Conservation (phyloP, 2,113 vertebrate species). For the Ceratotherium simum region DNA sequence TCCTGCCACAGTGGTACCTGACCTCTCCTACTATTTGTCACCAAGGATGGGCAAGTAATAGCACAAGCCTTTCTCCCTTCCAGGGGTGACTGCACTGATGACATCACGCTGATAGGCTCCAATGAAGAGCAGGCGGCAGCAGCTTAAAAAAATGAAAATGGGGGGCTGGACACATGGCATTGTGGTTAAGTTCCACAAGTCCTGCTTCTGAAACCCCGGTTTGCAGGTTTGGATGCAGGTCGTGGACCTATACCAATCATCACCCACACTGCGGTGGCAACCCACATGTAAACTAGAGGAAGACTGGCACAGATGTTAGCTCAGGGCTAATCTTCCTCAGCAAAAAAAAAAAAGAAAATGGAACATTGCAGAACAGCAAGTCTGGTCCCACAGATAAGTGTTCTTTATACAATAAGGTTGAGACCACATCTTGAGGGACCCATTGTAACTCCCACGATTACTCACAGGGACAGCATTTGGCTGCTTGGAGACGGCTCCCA, state of each 20-base stretch:
- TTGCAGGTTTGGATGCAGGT: too few species aligned
- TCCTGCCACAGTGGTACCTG: too few species aligned
- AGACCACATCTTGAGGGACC: neutral
- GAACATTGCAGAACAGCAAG: neutral
- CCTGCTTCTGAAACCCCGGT: too few species aligned
- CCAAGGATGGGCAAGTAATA: neutral
- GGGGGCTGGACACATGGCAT: too few species aligned
- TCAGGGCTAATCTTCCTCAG: too few species aligned
- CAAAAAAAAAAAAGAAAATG: neutral
- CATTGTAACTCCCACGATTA: neutral
- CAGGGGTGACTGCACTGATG: accelerated
- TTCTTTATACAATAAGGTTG: neutral
- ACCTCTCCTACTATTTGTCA: neutral
- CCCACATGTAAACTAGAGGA: too few species aligned
- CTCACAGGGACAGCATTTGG: neutral
- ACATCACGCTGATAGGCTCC: neutral
- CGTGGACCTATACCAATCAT: too few species aligned
- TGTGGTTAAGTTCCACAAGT: too few species aligned
- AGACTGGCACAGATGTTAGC: too few species aligned
- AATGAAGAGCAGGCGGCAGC: too few species aligned
- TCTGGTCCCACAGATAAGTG: neutral
- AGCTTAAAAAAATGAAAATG: neutral
- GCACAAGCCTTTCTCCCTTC: neutral
- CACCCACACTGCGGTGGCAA: too few species aligned
- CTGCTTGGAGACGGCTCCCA: neutral